These are phyloP conservation scores for Anser cygnoides DNA, from an alignment of 2,113 vertebrate species.

Conservation along the genomic window DNA sequence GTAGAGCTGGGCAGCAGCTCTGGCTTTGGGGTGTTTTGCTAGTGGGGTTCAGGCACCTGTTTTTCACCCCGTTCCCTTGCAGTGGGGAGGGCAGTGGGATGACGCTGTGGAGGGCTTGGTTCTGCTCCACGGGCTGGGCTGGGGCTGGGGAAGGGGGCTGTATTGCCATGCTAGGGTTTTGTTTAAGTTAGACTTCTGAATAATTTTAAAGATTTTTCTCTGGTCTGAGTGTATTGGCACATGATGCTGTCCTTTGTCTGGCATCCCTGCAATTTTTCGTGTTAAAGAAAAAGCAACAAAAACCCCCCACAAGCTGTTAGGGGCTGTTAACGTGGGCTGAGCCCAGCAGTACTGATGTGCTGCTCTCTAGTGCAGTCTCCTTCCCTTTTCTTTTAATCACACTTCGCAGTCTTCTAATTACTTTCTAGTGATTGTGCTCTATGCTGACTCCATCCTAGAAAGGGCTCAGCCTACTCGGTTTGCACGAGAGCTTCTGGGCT, in stretches of 20 bases:
- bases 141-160: not conserved
- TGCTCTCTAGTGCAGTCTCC: not conserved
- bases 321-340: not conserved
- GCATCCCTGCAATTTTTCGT: not conserved
- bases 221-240: not conserved
- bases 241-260: not conserved
- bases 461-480: not conserved
- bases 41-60: not conserved
- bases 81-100: not conserved
- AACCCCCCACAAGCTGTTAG: not conserved
- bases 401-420: not conserved
- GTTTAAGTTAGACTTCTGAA: not conserved
- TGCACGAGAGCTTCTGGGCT: not conserved
- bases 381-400: not conserved
- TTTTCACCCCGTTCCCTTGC: not conserved
- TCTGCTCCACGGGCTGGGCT: not conserved
- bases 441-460: not conserved
- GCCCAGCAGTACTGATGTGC: not conserved
- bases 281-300: not conserved
- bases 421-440: not conserved
- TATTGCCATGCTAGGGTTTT: not conserved
- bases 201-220: not conserved
- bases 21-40: not conserved
- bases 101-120: not conserved
- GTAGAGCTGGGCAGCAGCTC: not conserved